phyloP scores from a whole-genome alignment of 2,113 vertebrate species.

The Nothocercus nigrocapillus region DNA sequence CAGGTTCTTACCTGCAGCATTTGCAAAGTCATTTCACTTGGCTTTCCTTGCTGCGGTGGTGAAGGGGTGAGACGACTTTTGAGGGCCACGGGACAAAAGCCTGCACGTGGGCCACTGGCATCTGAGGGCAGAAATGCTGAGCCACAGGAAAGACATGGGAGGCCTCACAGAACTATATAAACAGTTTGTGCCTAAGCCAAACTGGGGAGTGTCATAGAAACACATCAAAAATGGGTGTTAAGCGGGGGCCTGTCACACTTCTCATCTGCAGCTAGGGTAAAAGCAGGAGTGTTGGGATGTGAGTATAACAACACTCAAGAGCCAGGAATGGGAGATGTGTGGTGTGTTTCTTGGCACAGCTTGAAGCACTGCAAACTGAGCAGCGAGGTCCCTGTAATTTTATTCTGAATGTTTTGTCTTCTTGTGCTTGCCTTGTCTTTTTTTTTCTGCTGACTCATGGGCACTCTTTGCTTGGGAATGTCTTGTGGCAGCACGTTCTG shows the following conservation, averaged over 20 bases:
- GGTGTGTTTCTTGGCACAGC: background rate
- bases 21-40: slow-evolving; percentile 39
- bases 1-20: slow-evolving; percentile 58
- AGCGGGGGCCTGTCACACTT: background rate
- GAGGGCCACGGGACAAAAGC: background rate
- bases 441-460: background rate
- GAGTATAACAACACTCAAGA: background rate
- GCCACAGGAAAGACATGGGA: background rate
- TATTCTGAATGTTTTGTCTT: background rate
- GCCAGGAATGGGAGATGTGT: background rate
- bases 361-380: background rate
- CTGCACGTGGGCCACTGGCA: background rate
- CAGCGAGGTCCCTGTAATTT: background rate
- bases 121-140: background rate
- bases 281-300: background rate
- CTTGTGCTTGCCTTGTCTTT: background rate
- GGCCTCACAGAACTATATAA: background rate
- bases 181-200: background rate
- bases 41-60: slow-evolving; percentile 7
- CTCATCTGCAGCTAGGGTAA: background rate
- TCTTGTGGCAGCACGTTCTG: background rate
- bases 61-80: background rate
- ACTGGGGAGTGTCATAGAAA: background rate
- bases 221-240: accelerated
- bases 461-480: background rate